Evolutionary conservation across 2,797 vertebrate genomes (phyloP), one percentile per base, ranked within the genome.

Genomic region (Selene dorsalis): DNA sequence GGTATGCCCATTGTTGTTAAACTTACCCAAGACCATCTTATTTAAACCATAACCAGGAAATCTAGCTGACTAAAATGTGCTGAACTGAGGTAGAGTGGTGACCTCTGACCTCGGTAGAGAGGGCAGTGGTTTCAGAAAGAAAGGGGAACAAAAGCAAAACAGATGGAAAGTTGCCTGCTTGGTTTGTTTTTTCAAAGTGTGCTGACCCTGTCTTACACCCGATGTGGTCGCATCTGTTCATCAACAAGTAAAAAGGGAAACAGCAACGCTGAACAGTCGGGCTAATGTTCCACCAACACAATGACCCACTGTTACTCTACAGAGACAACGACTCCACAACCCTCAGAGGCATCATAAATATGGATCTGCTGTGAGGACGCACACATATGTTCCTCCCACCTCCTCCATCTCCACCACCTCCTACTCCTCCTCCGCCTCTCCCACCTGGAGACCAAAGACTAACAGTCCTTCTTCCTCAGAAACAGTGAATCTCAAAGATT

Each of bases 381-480:
- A 69, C 87, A 85, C 86, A 88, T 91, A 89, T 89, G 90, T 87
- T 92, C 81, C 88, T 63, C 78, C 85, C 87, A 87, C 88, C 78
- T 47, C 69, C 78, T 67, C 43, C 89, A 65, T 77, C 85, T 77
- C 85, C 2, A 39, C 39, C 53, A 50, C 16, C 60, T 60, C 0
- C 57, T 67, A 12, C 70, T 73, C 4, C 39, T 72, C 60, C 38
- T 80, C 65, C 77, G 83, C 55, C 64, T 74, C 75, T 84, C 82
- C 82, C 87, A 92, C 88, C 83, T 88, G 85, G 84, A 90, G 75
- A 89, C 26, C 18, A 83, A 89, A 73, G 60, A 88, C 80, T 87
- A 70, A 76, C 63, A 43, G 43, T 86, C 59, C 66, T 66, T 83
- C 85, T 77, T 72, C 64, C 77, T 84, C 56, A 84, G 71, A 89